Evolutionary conservation across 2,797 vertebrate species (phyloP), one percentile per base, ranked within the genome.

Genomic region (Brachymystax lenok): DNA sequence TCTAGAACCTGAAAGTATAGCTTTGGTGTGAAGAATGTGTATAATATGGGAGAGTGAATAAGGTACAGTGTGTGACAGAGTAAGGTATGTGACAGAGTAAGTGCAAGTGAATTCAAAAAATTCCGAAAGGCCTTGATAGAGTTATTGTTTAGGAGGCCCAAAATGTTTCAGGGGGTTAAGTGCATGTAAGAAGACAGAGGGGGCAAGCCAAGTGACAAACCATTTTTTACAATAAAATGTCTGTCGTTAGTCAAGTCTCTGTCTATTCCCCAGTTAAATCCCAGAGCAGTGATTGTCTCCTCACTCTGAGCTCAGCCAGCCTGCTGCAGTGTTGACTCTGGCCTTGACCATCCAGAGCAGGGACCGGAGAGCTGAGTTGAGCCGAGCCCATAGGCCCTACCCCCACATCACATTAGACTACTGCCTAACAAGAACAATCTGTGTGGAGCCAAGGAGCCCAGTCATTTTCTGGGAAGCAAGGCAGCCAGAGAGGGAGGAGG

Each of bases 341-440:
- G 78, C 75, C 72, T 77, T 71, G 61, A 74, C 74, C 63, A 71
- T 88, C 74, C 76, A 85, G 76, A 72, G 3, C 77, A 56, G 52
- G 81, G 59, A 81, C 84, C 82, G 79, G 80, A 84, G 86, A 77
- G n/a, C 56, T 19, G 54, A 19, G 12, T 77, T 83, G 66, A 74
- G 50, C 40, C 64, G 67, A 80, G 70, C 82, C 78, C 90, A 52
- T 67, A 46, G 12, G 40, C 40, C 89, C 90, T 86, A 83, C 89
- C 90, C 90, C 89, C 91, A 90, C 89, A 76, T 91, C 94, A 91
- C 92, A 87, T 85, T 84, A 91, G 94, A 90, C 85, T 87, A 24
- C 85, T 89, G 90, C 87, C 87, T 96, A 97, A 98, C 95, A 91
- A 96, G 95, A 97, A 96, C 96, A 96, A 96, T 96, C 96, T 97